These are phyloP conservation scores for Archilochus colubris DNA, from an alignment of 2,113 vertebrate genomes.

Conservation along the genomic window DNA sequence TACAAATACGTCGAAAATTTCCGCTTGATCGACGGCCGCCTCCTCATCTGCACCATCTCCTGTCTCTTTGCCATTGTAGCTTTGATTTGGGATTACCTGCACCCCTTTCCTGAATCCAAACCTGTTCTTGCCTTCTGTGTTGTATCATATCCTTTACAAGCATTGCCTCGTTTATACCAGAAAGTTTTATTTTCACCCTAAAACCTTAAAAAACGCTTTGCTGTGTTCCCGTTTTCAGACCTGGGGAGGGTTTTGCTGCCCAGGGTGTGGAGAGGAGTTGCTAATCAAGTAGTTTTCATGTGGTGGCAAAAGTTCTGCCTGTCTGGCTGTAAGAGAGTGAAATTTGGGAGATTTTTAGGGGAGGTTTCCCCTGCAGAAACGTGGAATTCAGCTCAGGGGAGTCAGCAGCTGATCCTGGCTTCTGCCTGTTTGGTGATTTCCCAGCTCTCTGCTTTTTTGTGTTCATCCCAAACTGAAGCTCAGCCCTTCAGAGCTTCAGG, in stretches of 20 bases:
- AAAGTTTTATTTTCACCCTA: fast-evolving
- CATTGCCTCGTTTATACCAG: fast-evolving
- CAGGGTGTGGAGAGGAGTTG: not conserved
- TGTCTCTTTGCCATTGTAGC: slow-evolving; percentile 95
- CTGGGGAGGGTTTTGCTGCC: not conserved
- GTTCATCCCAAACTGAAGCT: too few species aligned
- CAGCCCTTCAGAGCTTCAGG: too few species aligned
- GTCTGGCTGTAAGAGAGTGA: not conserved
- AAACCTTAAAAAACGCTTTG: not conserved
- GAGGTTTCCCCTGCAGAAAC: too few species aligned
- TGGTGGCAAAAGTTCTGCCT: not conserved
- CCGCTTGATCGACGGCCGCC: slow-evolving; percentile 90
- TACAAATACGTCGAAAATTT: slow-evolving; percentile 93
- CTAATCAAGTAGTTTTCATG: not conserved
- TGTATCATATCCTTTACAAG: slow-evolving; percentile 92
- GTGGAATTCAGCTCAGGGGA: not conserved
- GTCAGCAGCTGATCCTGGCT: not conserved
- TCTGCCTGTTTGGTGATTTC: not conserved
- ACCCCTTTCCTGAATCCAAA: slow-evolving; percentile 95
- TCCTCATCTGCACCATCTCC: slow-evolving; percentile 94
- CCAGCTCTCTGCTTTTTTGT: too few species aligned
- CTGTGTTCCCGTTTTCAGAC: not conserved
- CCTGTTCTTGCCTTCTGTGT: slow-evolving; percentile 95
- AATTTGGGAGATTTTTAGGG: not conserved
- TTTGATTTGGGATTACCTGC: slow-evolving; percentile 96